These are phyloP conservation scores for Caenorhabditis parvicauda DNA, from an alignment of 2,888 invertebrate species.

Conservation along the genomic window DNA sequence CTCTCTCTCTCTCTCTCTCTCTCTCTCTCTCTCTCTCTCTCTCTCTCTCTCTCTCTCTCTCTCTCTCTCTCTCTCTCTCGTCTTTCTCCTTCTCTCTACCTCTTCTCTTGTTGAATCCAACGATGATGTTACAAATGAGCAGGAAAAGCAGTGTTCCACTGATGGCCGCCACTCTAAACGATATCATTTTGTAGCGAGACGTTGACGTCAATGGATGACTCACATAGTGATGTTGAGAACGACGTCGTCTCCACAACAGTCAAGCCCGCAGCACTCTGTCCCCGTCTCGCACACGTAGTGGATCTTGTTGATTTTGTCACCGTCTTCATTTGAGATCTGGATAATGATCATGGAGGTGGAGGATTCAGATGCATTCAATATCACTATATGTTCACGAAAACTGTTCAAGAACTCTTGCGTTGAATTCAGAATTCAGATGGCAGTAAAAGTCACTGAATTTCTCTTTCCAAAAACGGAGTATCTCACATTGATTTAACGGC, in stretches of 20 bases:
- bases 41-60: background rate
- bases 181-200: background rate
- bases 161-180: conserved; percentile 23
- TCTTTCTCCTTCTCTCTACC: conserved; percentile 9
- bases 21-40: conserved; percentile 8
- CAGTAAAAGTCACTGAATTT: too few relatives aligned
- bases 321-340: conserved; percentile 16
- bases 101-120: conserved; percentile 27
- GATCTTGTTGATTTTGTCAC: conserved; percentile 4
- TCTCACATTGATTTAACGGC: too few relatives aligned
- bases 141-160: conserved; percentile 19
- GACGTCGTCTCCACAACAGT: conserved; percentile 30
- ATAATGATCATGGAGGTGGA: background rate
- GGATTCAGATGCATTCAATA: background rate
- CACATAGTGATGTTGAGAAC: conserved; percentile 25
- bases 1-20: conserved; percentile 15
- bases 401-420: conserved; percentile 2
- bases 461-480: too few relatives aligned
- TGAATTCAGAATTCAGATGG: too few relatives aligned
- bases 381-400: background rate
- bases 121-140: conserved; percentile 26
- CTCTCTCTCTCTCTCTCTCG: conserved; percentile 2
- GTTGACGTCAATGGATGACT: background rate
- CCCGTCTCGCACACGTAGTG: conserved; percentile 21
- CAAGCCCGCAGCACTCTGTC: conserved; percentile 27